Percentiles rank a stretch among this genome's conserved stretches.
Conservation (phyloP, 2,888 invertebrate species). For the Strigamia maritima region DNA sequence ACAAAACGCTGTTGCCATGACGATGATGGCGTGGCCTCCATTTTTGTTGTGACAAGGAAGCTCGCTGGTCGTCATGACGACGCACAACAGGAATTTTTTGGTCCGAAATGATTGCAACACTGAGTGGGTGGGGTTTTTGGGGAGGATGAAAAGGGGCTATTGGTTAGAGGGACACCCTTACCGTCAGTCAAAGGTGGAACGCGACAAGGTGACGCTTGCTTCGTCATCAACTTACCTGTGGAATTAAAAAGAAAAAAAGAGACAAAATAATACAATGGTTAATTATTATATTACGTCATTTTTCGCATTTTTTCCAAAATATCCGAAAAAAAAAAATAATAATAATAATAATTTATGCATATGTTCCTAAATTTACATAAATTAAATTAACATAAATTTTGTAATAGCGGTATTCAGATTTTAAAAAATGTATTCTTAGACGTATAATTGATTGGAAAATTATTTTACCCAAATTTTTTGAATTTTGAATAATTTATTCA, state of each 20-base stretch:
- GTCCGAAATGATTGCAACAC: conserved; percentile 16
- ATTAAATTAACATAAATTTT: too few species aligned
- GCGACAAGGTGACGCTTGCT: conserved; percentile 31
- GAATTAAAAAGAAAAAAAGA: conserved; percentile 5
- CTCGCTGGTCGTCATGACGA: conserved; percentile 18
- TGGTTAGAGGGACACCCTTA: neutral
- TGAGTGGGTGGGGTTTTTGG: conserved; percentile 27
- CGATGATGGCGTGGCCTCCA: conserved; percentile 34
- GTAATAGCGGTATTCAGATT: too few species aligned
- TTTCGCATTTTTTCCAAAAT: too few species aligned
- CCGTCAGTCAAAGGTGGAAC: conserved; percentile 34
- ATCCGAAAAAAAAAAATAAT: too few species aligned
- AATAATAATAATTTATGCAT: too few species aligned
- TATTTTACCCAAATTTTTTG: too few species aligned
- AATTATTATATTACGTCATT: too few species aligned
- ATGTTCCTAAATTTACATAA: too few species aligned
- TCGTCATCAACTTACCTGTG: conserved; percentile 34
- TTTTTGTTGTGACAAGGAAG: conserved; percentile 32
- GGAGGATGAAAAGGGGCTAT: neutral
- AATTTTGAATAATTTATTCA: too few species aligned
- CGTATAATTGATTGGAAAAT: too few species aligned
- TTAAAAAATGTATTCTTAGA: too few species aligned
- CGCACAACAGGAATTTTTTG: conserved; percentile 28
- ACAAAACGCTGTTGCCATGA: conserved; percentile 23
- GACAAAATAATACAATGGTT: neutral